These are phyloP conservation scores for Fissipunctia ypsillon DNA, from an alignment of 2,888 invertebrate genomes.

Conservation along the genomic window DNA sequence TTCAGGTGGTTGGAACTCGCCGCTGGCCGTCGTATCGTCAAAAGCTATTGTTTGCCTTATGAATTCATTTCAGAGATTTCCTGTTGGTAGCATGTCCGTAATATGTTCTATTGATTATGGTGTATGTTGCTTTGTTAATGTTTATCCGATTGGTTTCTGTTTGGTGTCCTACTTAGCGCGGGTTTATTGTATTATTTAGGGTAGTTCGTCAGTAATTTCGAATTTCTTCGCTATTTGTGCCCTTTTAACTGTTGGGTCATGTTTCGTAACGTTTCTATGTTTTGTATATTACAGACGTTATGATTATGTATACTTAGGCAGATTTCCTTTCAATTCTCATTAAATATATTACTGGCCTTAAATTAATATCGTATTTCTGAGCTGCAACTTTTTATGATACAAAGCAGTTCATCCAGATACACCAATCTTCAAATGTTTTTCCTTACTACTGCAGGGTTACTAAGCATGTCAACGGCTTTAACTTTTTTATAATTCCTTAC, in stretches of 20 bases:
- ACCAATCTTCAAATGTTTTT: background rate
- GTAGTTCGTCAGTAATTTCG: background rate
- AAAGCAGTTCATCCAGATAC: background rate
- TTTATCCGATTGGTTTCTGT: constrained; percentile 43
- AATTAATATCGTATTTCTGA: background rate
- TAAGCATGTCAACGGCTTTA: background rate
- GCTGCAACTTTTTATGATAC: background rate
- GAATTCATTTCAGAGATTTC: constrained; percentile 52
- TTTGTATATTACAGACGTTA: background rate
- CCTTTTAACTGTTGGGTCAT: background rate
- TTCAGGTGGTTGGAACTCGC: constrained; percentile 73
- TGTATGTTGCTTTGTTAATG: constrained; percentile 57
- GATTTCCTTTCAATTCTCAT: background rate
- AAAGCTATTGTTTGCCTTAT: constrained; percentile 64
- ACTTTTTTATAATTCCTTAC: background rate
- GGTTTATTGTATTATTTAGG: constrained; percentile 10
- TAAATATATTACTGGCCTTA: background rate
- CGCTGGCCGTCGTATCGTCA: constrained; percentile 66
- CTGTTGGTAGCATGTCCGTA: constrained; percentile 53
- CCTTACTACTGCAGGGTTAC: background rate
- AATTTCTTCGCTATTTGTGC: background rate
- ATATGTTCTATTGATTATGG: constrained; percentile 51
- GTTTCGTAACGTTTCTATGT: background rate
- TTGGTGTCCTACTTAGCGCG: constrained; percentile 28
- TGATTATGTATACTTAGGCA: too few relatives aligned